Percentiles rank a stretch among this genome's conserved stretches.
phyloP scores from a whole-genome alignment of 2,797 vertebrate species.

The Poecilia gillii region DNA sequence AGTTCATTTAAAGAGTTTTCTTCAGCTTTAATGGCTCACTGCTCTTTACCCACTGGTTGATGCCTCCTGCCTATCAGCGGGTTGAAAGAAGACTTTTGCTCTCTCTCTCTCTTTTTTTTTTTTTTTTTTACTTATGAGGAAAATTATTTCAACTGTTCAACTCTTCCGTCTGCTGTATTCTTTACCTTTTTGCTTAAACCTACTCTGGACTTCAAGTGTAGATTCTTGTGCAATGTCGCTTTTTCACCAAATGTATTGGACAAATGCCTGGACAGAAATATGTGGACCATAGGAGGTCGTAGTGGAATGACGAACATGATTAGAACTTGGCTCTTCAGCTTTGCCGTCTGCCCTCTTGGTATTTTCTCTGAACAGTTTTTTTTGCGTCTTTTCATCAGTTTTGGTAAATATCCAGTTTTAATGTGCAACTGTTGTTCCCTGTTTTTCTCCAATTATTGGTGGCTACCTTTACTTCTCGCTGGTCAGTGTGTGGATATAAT shows the following conservation, averaged over 20 bases:
- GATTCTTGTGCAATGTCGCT: background rate
- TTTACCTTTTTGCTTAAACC: background rate
- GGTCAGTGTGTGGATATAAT: background rate
- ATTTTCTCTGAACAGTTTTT: background rate
- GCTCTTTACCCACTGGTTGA: background rate
- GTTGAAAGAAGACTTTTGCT: background rate
- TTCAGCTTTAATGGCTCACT: background rate
- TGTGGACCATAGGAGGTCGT: background rate
- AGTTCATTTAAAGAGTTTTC: background rate
- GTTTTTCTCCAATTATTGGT: background rate
- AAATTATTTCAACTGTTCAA: background rate
- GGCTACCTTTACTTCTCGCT: background rate
- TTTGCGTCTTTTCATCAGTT: background rate
- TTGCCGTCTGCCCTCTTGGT: background rate
- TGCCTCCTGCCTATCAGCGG: background rate
- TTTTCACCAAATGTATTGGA: background rate
- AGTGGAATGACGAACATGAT: background rate
- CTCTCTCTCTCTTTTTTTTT: background rate
- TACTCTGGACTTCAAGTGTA: background rate
- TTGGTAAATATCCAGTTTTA: background rate
- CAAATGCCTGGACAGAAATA: background rate
- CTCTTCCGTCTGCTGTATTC: background rate
- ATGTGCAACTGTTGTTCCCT: background rate
- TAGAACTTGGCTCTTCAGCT: background rate
- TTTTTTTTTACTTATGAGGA: background rate